Evolutionary conservation across 1,140 invertebrate species (phyloP).

Genomic region (Saccostrea glomerata): DNA sequence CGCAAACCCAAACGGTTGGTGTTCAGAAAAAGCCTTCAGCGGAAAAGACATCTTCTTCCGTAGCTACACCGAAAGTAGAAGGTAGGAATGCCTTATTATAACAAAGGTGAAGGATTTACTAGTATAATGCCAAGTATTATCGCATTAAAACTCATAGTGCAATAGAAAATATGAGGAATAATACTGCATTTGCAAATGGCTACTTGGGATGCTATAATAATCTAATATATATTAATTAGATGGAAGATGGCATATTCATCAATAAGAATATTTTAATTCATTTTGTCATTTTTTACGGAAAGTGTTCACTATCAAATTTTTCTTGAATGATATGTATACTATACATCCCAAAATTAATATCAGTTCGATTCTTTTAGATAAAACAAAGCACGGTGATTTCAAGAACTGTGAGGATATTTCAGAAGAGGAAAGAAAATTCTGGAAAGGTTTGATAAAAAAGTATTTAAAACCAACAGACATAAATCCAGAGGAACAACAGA

Average conservation of each 20-base stretch:
- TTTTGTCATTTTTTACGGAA: no score
- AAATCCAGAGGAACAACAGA: conserved; percentile 51
- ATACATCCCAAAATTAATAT: background rate
- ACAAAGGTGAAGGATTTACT: background rate
- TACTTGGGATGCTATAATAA: no score
- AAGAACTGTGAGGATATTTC: conserved; percentile 10
- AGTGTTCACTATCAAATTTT: no score
- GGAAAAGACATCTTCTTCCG: background rate
- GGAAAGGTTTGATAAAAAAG: conserved; percentile 60
- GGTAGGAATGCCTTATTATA: background rate
- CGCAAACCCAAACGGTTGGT: background rate
- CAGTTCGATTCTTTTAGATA: background rate
- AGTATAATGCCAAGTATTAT: no score
- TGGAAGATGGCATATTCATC: no score
- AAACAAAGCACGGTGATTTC: background rate
- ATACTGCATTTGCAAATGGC: no score
- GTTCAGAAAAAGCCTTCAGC: background rate
- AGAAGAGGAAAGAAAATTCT: conserved; percentile 58
- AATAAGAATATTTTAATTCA: no score
- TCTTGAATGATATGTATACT: background rate
- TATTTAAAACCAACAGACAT: conserved; percentile 61
- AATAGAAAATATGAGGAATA: no score
- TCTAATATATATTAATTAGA: no score
- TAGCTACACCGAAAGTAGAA: background rate
- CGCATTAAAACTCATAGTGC: no score